These are phyloP conservation scores for Willowsia nigromaculata DNA, from an alignment of 2,888 invertebrate species.

Conservation along the genomic window DNA sequence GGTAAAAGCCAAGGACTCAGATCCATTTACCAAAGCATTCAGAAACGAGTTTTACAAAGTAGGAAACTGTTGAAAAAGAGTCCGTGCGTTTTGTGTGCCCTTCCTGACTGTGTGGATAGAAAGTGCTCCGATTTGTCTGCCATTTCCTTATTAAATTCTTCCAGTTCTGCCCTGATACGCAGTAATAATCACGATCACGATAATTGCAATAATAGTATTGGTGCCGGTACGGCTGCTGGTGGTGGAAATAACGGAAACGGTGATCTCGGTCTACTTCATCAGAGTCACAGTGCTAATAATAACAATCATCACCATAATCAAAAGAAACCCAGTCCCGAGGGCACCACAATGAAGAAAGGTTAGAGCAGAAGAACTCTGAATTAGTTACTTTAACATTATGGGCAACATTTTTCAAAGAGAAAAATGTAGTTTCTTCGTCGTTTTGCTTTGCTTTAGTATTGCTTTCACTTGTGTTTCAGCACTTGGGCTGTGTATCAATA, in stretches of 20 bases:
- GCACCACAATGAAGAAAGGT: slow-evolving; percentile 64
- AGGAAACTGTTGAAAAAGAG: slow-evolving; percentile 38
- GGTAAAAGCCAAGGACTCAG: slow-evolving; percentile 37
- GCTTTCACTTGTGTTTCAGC: too few species aligned
- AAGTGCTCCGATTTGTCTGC: slow-evolving; percentile 46
- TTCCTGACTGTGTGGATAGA: slow-evolving; percentile 2
- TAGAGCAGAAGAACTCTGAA: slow-evolving; percentile 16
- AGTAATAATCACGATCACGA: neutral
- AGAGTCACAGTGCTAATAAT: slow-evolving; percentile 10
- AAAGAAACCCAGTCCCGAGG: slow-evolving; percentile 36
- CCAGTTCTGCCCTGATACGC: neutral
- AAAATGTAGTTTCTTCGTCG: neutral
- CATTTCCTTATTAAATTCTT: slow-evolving; percentile 28
- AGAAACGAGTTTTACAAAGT: slow-evolving; percentile 40
- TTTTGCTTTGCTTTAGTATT: neutral
- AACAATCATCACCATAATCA: slow-evolving; percentile 32
- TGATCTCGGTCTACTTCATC: neutral
- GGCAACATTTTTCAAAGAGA: slow-evolving; percentile 46
- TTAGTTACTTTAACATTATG: too few species aligned
- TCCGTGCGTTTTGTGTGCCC: slow-evolving; percentile 23
- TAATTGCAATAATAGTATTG: neutral
- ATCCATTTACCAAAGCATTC: slow-evolving; percentile 60
- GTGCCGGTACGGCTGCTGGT: neutral
- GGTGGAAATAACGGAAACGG: slow-evolving; percentile 23
- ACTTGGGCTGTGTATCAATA: too few species aligned